These are phyloP conservation scores for Tachypleus tridentatus DNA, from an alignment of 1,140 invertebrate species.

Conservation along the genomic window DNA sequence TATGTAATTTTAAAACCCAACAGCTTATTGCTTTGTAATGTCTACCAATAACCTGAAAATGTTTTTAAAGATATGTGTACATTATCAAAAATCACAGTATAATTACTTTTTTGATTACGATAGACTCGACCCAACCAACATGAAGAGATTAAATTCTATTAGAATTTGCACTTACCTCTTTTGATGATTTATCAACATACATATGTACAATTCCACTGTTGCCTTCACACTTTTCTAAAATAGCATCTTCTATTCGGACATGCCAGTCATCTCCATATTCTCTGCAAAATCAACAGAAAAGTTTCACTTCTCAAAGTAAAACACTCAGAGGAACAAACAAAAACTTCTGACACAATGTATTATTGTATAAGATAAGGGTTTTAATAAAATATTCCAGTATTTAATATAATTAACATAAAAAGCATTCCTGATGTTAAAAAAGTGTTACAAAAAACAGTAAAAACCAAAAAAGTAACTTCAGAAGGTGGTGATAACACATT, in stretches of 20 bases:
- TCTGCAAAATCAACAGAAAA: conserved; percentile 26
- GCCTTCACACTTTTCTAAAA: conserved; percentile 76
- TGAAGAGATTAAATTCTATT: conserved; percentile 1
- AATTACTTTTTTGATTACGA: not conserved
- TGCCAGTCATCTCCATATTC: conserved; percentile 50
- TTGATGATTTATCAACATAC: conserved; percentile 61
- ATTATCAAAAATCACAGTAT: no score
- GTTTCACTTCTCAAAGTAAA: conserved; percentile 5
- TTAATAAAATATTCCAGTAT: not conserved
- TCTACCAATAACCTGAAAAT: no score
- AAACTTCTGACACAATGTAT: no score
- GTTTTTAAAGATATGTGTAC: no score
- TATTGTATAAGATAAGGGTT: no score
- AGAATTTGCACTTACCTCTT: conserved; percentile 35
- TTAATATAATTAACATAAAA: conserved; percentile 4
- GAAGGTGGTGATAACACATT: no score
- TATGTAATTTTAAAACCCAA: no score
- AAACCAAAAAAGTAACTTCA: no score
- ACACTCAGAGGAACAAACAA: not conserved
- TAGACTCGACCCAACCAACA: conserved; percentile 11
- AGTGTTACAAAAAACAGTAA: no score
- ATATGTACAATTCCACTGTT: conserved; percentile 73
- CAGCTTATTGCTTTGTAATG: no score
- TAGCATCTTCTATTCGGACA: conserved; percentile 62
- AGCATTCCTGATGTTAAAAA: no score